A percentile compares a stretch with the other conserved stretches of the same genome.
phyloP scores from a whole-genome alignment of 2,113 vertebrate genomes.

The Haplochromis burtoni region DNA sequence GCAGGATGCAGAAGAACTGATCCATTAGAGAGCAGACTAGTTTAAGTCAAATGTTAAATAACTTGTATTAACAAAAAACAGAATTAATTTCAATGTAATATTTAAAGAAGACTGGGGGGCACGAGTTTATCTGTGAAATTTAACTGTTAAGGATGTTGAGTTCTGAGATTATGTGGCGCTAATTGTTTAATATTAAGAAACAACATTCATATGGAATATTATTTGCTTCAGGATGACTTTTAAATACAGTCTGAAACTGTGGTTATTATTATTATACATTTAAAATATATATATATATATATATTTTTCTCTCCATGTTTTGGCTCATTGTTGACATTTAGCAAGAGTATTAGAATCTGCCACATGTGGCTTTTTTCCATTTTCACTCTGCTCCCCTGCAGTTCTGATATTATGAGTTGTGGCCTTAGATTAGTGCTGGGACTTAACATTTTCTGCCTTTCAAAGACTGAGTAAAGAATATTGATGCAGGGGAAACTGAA shows the following conservation, averaged over 20 bases:
- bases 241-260: neutral
- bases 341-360: neutral
- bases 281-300: accelerated
- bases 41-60: neutral
- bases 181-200: neutral
- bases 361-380: neutral
- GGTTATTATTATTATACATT: too few relatives aligned
- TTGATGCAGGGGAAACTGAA: neutral
- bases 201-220: neutral
- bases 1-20: neutral
- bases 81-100: neutral
- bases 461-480: neutral
- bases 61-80: neutral
- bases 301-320: neutral
- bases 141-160: neutral
- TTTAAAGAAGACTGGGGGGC: neutral
- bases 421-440: neutral
- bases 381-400: neutral
- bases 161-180: neutral
- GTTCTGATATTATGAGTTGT: neutral
- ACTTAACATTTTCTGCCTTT: neutral
- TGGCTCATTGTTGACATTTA: neutral
- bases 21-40: neutral
- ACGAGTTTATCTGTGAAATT: neutral
- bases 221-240: neutral